Conservation (phyloP, 2,113 vertebrate species). For the Saccopteryx bilineata region DNA sequence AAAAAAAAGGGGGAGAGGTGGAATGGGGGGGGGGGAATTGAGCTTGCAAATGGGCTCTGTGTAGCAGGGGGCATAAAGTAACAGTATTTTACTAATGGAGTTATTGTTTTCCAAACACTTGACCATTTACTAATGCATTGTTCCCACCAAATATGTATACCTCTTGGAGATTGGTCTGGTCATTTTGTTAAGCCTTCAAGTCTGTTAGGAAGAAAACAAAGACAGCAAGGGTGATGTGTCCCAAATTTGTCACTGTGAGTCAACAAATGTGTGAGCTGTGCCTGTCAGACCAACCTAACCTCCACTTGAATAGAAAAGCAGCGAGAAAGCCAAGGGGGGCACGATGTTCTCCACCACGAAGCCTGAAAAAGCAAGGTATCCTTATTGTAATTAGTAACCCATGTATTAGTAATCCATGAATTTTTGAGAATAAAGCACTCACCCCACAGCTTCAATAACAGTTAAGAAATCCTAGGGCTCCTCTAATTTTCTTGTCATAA, state of each 20-base stretch:
- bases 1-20: conserved; percentile 25
- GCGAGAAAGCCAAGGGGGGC: rapidly evolving
- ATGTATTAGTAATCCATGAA: background rate
- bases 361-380: background rate
- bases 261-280: background rate
- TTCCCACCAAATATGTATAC: background rate
- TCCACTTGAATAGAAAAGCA: background rate
- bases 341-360: background rate
- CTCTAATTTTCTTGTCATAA: conserved; percentile 17
- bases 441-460: background rate
- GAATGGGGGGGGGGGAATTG: background rate
- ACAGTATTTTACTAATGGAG: background rate
- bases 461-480: background rate
- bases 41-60: background rate
- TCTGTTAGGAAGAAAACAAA: conserved; percentile 28
- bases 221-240: background rate
- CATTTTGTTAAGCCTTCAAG: conserved; percentile 21
- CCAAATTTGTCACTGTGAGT: background rate
- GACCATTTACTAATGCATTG: background rate
- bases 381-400: background rate
- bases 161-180: background rate
- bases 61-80: conserved; percentile 44
- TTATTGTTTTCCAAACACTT: conserved; percentile 9
- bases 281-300: conserved; percentile 23
- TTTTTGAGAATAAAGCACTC: background rate